These are phyloP conservation scores for Tachina lurida DNA, from an alignment of 2,888 invertebrate species.

Conservation along the genomic window DNA sequence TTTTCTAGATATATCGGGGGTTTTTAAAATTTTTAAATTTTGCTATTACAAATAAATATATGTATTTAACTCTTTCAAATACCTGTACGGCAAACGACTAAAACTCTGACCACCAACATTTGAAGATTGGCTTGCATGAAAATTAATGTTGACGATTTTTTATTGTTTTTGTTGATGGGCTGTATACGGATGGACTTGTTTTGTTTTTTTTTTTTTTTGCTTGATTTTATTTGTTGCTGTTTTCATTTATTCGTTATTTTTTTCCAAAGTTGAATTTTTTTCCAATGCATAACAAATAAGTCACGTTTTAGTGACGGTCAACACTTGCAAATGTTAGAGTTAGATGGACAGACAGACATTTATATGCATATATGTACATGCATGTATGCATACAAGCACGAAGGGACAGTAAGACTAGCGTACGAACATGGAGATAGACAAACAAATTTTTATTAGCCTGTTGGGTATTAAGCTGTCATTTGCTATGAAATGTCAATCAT, in stretches of 20 bases:
- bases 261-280: conserved; percentile 33
- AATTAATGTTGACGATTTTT: conserved; percentile 67
- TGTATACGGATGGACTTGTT: background rate
- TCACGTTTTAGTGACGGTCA: conserved; percentile 70
- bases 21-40: too few species aligned
- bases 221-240: conserved; percentile 62
- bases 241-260: conserved; percentile 33
- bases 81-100: conserved; percentile 35
- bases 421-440: conserved; percentile 48
- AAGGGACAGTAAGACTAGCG: conserved; percentile 28
- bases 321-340: conserved; percentile 70
- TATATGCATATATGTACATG: background rate
- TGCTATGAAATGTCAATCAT: conserved; percentile 73
- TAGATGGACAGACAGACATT: conserved; percentile 44
- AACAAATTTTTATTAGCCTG: conserved; percentile 71
- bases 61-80: background rate
- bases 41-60: too few species aligned
- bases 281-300: conserved; percentile 71
- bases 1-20: too few species aligned
- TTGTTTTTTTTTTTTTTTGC: conserved; percentile 13
- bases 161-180: conserved; percentile 37
- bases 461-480: conserved; percentile 73
- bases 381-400: conserved; percentile 37
- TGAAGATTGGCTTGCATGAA: conserved; percentile 68
- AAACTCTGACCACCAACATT: conserved; percentile 51